These are phyloP conservation scores for Drosophila malerkotliana DNA, from an alignment of 1,140 invertebrate genomes.

Conservation along the genomic window DNA sequence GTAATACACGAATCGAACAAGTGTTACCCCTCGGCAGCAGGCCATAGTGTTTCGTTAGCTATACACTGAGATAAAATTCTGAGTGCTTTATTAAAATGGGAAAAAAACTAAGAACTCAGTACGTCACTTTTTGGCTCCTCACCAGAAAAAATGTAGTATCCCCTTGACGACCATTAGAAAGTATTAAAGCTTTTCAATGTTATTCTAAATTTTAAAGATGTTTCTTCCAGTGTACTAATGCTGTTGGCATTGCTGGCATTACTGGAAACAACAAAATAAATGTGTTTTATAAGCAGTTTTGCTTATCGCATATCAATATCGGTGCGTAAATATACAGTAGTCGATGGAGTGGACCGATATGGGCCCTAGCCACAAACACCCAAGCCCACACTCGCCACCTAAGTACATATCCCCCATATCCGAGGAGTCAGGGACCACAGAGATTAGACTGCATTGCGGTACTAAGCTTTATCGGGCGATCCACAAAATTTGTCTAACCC, in stretches of 20 bases:
- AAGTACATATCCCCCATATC: constrained; percentile 51
- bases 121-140: too few relatives aligned
- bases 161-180: neutral
- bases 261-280: constrained; percentile 75
- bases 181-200: too few relatives aligned
- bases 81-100: neutral
- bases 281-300: constrained; percentile 81
- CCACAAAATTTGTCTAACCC: constrained; percentile 22
- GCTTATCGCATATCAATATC: constrained; percentile 82
- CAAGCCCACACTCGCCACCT: constrained; percentile 20
- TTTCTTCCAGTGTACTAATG: constrained; percentile 5
- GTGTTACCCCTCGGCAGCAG: constrained; percentile 65
- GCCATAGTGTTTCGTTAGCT: constrained; percentile 10
- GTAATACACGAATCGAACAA: constrained; percentile 81
- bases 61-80: constrained; percentile 16
- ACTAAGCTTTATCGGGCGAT: constrained; percentile 44
- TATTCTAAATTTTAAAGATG: neutral
- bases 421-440: neutral
- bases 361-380: constrained; percentile 1
- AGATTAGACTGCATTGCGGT: constrained; percentile 42
- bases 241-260: constrained; percentile 10
- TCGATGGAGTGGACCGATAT: constrained; percentile 72
- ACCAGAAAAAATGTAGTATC: too few relatives aligned
- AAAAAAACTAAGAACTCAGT: too few relatives aligned
- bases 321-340: constrained; percentile 82